Base-by-base conservation (phyloP, 2,797 vertebrate genomes). In the Euthynnus affinis region DNA sequence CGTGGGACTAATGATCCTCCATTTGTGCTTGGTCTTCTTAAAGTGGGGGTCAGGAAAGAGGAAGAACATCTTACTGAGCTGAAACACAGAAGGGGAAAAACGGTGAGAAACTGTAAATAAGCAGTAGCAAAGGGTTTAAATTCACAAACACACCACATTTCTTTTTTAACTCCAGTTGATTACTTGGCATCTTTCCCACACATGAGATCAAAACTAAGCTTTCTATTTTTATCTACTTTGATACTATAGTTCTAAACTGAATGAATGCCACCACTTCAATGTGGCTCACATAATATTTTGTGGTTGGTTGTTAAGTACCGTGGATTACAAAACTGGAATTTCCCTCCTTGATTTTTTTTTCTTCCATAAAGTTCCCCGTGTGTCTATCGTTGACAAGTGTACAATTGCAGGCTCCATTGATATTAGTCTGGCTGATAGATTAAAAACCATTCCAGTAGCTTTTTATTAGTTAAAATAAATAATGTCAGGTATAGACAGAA, bases 61-160 rank as follows among this genome's bases (percentile, higher is more conserved):
- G 93, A 98, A 98, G 91, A 98, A 98, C 96, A 98, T 97, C 95
- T 98, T 98, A 76, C 95, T 95, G 84, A 98, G 94, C 97, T 98
- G 81, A 63, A 88, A 88, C 68, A 83, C 40, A 83, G 5, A 76
- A 9, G 14, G 22, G 70, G 22, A 46, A 18, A 63, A 37, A 27
- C 2, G 22, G 4, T 22, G 15, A 48, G 37, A 55, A 67, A 44
- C 7, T 17, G 1, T 15, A 14, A 34, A 1, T 7, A 20, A 27
- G 3, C 23, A 44, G 7, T 4, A 49, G 18, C 18, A 49, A 49
- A 40, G 9, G 42, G 20, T 34, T 14, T 20, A 12, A 37, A 52
- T 49, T 49, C 46, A 10, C 20, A 22, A 17, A n/a, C 42, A 27
- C 44, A 48, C 44, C 46, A 60, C 14, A 0, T 2, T 17, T 40